Evolutionary conservation across 2,888 invertebrate genomes (phyloP).

Genomic region (Sympetrum striolatum): DNA sequence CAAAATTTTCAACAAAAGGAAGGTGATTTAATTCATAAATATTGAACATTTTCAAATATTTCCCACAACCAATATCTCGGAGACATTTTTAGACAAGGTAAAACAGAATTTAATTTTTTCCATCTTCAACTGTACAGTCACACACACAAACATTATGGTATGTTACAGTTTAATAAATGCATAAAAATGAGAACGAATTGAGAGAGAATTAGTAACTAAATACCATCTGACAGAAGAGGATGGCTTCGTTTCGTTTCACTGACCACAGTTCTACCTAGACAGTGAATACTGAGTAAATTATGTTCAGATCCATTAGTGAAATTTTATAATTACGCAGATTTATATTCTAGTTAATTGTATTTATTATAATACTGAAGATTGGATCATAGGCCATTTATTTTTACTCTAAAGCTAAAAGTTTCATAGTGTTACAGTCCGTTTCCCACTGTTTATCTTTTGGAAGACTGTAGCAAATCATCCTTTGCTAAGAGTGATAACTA

Average conservation of each 20-base stretch:
- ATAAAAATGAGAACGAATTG: background rate
- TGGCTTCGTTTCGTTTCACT: background rate
- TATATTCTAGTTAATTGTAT: constrained; percentile 1
- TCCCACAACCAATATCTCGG: constrained; percentile 12
- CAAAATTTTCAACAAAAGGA: background rate
- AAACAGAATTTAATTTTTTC: constrained; percentile 8
- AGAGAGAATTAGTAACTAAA: constrained; percentile 11
- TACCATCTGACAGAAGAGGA: background rate
- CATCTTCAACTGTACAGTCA: constrained; percentile 16
- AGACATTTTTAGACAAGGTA: constrained; percentile 30
- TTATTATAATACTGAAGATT: constrained; percentile 25
- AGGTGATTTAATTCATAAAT: constrained; percentile 24
- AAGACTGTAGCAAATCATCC: constrained; percentile 28
- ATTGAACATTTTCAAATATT: constrained; percentile 1
- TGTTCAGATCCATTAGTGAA: background rate
- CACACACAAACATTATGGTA: constrained; percentile 17
- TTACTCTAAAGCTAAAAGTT: constrained; percentile 1
- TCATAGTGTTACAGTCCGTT: background rate
- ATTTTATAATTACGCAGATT: background rate
- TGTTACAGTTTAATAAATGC: constrained; percentile 30
- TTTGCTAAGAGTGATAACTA: background rate
- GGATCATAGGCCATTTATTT: constrained; percentile 8
- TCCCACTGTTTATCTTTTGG: constrained; percentile 2
- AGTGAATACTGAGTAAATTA: background rate
- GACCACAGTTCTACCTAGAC: constrained; percentile 9